Conservation (phyloP, 2,888 invertebrate genomes). For the Macrophya annulata region DNA sequence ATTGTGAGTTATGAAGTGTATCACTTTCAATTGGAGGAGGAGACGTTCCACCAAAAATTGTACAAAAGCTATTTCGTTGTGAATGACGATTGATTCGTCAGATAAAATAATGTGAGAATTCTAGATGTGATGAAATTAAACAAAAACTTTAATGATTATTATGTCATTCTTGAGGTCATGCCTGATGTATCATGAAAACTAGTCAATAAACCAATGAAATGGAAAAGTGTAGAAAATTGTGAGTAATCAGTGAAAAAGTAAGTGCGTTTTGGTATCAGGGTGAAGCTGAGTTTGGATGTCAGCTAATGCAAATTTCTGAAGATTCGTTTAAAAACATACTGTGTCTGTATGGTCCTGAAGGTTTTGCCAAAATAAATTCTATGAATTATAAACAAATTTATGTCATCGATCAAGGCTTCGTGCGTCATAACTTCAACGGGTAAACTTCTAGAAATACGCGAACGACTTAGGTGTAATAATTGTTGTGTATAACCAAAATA, state of each 20-base stretch:
- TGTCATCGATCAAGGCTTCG: constrained; percentile 68
- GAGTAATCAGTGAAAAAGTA: constrained; percentile 10
- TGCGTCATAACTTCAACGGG: constrained; percentile 73
- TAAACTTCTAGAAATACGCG: constrained; percentile 76
- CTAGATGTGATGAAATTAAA: background rate
- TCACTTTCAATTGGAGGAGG: background rate
- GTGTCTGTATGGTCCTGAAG: constrained; percentile 10
- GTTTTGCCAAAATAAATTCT: constrained; percentile 1
- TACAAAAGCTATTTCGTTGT: constrained; percentile 8
- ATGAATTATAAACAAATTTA: constrained; percentile 59
- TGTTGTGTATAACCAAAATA: constrained; percentile 79
- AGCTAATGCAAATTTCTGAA: background rate
- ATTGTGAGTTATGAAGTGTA: constrained; percentile 16
- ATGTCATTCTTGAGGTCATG: constrained; percentile 18
- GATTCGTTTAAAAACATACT: background rate
- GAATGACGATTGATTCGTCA: background rate
- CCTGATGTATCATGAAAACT: background rate
- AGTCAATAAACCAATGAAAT: constrained; percentile 2
- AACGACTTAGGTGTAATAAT: constrained; percentile 77
- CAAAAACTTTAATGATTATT: background rate
- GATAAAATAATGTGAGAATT: background rate
- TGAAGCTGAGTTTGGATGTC: background rate
- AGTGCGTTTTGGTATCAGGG: background rate
- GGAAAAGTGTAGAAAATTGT: background rate
- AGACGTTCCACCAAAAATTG: background rate